Base-by-base conservation (phyloP, 2,888 invertebrate genomes). In the Horisme vitalbata region DNA sequence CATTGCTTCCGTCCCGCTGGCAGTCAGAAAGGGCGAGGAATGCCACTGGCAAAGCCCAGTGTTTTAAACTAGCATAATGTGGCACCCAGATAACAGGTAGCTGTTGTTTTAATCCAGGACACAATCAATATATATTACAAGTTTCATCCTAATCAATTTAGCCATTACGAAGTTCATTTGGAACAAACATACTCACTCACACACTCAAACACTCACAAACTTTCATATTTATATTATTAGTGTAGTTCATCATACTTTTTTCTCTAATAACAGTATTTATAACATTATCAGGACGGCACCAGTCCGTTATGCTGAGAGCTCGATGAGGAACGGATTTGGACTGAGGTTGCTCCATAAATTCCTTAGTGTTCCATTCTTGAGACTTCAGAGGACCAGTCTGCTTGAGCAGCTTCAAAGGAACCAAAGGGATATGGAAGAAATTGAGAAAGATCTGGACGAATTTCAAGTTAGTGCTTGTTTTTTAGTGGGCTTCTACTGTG, bases 241-340 rank as follows among this genome's bases (percentile, higher is more conserved):
- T n/a, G n/a, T n/a, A n/a, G n/a, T n/a, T n/a, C n/a, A n/a, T n/a
- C n/a, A n/a, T n/a, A n/a, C 2, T 28, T 23, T 43, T 44, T 44
- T 31, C 24, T 26, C 14, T 24, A 41, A 18, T 31, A 24, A 34
- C 45, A 44, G 43, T 43, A 43, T 43, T 43, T 36, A 41, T 26
- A 24, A 48, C 39, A 20, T 32, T 44, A 41, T 14, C 50, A 91
- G 93, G 33, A 83, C 91, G 36, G 93, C 93, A 0, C 93, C 95
- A 72, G 92, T 97, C 11, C 92, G 97, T 18, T 97, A 97, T 75
- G 95, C 96, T 0, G 97, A 98, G 79, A 93, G 96, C 0, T 98
- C 97, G 2, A 98, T 98, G 98, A 92, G 97, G 67, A 98, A 98
- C 84, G 97, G 97, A 0, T 98, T 98, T 82, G 99, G 99, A 2